Conservation (phyloP, 2,113 vertebrate species). For the Eira barbara region DNA sequence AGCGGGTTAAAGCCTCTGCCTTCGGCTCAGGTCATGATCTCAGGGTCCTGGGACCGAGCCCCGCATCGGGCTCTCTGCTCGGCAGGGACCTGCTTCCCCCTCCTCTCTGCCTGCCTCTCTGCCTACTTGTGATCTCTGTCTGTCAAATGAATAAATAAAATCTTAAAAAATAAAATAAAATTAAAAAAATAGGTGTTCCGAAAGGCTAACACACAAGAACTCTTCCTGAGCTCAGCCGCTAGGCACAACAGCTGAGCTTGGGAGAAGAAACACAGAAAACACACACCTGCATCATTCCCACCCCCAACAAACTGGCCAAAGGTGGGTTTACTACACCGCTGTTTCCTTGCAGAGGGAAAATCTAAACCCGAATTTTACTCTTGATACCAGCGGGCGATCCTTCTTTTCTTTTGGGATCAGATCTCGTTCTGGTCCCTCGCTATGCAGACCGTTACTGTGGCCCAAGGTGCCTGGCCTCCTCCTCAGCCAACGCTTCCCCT, state of each 20-base stretch:
- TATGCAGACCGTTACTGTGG: not conserved
- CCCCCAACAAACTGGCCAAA: not conserved
- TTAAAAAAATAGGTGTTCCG: not conserved
- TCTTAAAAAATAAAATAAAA: too few species aligned
- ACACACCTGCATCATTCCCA: not conserved
- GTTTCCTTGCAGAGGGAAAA: not conserved
- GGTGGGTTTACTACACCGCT: not conserved
- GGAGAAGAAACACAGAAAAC: not conserved
- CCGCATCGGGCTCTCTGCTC: too few species aligned
- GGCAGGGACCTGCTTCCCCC: too few species aligned
- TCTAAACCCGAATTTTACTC: slow-evolving; percentile 8
- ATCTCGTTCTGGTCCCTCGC: not conserved
- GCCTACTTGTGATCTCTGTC: too few species aligned
- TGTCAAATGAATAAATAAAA: too few species aligned
- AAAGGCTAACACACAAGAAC: not conserved
- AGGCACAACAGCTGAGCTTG: not conserved
- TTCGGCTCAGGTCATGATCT: too few species aligned
- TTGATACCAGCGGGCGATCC: not conserved
- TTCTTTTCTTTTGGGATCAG: not conserved
- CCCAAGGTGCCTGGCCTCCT: not conserved
- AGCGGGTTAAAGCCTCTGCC: too few species aligned
- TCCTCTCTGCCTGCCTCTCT: too few species aligned
- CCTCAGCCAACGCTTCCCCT: not conserved
- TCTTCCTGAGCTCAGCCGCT: not conserved
- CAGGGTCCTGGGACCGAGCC: too few species aligned